Conservation (phyloP, 2,797 vertebrate species). For the Rhynchotus rufescens region DNA sequence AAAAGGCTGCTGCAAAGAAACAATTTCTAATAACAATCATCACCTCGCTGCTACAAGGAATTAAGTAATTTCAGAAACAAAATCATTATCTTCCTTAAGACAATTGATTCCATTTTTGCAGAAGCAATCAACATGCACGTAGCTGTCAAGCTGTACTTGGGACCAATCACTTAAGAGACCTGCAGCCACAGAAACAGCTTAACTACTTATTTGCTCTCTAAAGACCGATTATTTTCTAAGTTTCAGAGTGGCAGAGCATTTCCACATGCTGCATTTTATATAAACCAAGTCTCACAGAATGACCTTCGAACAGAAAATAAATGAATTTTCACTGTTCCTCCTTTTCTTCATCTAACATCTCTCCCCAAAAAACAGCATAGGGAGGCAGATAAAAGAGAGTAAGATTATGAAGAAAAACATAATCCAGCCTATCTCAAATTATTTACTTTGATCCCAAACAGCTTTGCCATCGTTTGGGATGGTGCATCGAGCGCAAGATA, state of each 20-base stretch:
- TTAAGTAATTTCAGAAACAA: neutral
- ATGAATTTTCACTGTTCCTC: fast-evolving
- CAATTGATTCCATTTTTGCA: neutral
- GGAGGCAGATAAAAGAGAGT: neutral
- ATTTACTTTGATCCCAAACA: neutral
- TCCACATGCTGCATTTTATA: neutral
- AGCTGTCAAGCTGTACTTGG: neutral
- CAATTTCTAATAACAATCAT: neutral
- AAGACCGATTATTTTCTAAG: neutral
- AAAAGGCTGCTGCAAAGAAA: neutral
- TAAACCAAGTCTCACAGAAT: neutral
- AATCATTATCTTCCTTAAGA: neutral
- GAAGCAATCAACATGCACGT: neutral
- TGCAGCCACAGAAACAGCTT: neutral
- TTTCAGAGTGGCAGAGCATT: neutral
- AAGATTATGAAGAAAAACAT: neutral
- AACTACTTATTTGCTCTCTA: neutral
- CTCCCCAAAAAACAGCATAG: neutral
- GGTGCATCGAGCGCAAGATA: neutral
- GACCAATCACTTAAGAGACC: neutral
- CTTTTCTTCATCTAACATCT: neutral
- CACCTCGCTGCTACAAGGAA: neutral
- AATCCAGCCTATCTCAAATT: neutral
- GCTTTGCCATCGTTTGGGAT: neutral
- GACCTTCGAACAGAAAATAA: neutral